phyloP scores from a whole-genome alignment of 2,797 vertebrate genomes.

The Thamnophis elegans region DNA sequence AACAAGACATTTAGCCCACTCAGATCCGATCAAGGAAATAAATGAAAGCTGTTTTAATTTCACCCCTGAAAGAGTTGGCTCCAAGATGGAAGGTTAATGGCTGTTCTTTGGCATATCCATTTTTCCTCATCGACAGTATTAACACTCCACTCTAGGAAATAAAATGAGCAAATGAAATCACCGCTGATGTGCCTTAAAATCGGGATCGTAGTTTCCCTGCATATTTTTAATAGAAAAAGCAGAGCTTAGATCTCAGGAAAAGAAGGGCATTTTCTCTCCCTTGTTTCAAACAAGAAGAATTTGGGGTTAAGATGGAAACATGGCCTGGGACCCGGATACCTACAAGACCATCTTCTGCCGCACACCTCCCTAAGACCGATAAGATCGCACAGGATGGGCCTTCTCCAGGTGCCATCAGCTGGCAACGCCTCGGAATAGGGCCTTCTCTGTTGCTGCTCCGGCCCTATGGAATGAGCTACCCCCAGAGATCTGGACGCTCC shows the following conservation, averaged over 20 bases:
- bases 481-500: too few relatives aligned
- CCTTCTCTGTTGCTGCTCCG: too few relatives aligned
- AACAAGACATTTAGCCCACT: neutral
- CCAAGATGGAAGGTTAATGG: neutral
- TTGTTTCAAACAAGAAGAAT: neutral
- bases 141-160: neutral
- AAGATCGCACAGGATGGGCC: too few relatives aligned
- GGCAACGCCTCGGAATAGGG: too few relatives aligned
- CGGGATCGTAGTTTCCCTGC: neutral
- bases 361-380: too few relatives aligned
- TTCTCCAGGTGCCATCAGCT: too few relatives aligned
- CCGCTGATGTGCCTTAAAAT: neutral
- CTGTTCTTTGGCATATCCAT: slow-evolving; percentile 5
- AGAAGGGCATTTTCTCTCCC: neutral
- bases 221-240: neutral
- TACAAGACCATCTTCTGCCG: too few relatives aligned
- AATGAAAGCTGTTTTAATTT: neutral
- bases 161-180: neutral
- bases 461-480: too few relatives aligned
- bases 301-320: neutral
- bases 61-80: accelerated
- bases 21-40: neutral
- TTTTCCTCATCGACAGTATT: slow-evolving; percentile 39
- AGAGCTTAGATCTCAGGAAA: neutral
- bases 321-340: too few relatives aligned